Base-by-base conservation (phyloP, 1,140 invertebrate species). In the Drosophila nebulosa region DNA sequence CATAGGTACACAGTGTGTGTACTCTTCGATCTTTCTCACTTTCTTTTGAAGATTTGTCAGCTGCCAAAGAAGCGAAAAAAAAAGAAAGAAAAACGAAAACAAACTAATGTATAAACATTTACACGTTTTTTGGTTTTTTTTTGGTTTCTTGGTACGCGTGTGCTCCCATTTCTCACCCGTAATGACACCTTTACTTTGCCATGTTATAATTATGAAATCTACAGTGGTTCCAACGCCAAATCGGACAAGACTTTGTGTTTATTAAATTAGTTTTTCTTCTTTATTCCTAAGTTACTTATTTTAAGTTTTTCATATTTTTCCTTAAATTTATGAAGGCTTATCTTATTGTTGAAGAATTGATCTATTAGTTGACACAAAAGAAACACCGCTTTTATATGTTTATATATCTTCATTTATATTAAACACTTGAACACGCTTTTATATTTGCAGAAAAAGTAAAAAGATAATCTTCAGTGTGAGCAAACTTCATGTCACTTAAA, bases 161-260 rank as follows among this genome's bases (percentile, higher is more conserved):
- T 88, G 83, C 78, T 88, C 78, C 77, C 83, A 85, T 88, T 88
- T 88, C 83, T 88, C 83, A 83, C 78, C 83, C 81, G 79, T 75
- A 88, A 88, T 74, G 83, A 88, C 83, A 83, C 83, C 83, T 83
- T 79, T 69, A 60, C 35, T 51, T 74, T 57, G 58, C 16, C 32
- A 18, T 36, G 64, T 52, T 69, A 79, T 77, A 85, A 86, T 74
- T 69, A 80, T 78, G 69, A 86, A 86, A 70, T 63, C 59, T 77
- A 69, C 18, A 63, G n/a, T n/a, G n/a, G n/a, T n/a, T n/a, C n/a
- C n/a, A n/a, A n/a, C n/a, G n/a, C n/a, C n/a, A n/a, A n/a, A n/a
- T n/a, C n/a, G n/a, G n/a, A n/a, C n/a, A n/a, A n/a, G n/a, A n/a
- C n/a, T n/a, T n/a, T 63, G 18, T 53, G 26, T 75, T 67, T 63